These are phyloP conservation scores for Phyllopteryx taeniolatus DNA, from an alignment of 2,113 vertebrate species.

Conservation along the genomic window DNA sequence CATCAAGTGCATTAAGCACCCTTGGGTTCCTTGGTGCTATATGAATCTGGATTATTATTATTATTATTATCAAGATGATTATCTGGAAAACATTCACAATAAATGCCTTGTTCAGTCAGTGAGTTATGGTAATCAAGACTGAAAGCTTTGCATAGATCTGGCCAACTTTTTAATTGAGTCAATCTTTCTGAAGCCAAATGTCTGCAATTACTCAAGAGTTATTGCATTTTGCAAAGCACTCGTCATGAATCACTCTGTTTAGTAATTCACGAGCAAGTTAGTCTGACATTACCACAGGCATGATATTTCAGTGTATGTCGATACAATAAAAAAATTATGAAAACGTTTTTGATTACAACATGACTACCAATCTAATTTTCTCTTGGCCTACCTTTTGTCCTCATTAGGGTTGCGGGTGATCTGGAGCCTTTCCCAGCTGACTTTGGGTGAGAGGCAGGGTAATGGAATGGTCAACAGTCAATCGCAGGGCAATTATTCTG, in stretches of 20 bases:
- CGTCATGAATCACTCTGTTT: neutral
- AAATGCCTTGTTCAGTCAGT: slow-evolving; percentile 53
- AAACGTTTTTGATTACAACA: neutral
- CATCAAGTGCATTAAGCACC: no score
- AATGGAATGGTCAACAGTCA: no score
- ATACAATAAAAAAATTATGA: neutral
- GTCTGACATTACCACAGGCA: neutral
- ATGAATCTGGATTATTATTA: neutral
- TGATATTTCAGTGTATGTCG: neutral
- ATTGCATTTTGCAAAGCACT: neutral
- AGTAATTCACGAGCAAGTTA: neutral
- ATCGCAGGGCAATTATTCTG: no score
- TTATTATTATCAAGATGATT: slow-evolving; percentile 21
- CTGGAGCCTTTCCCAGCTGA: no score
- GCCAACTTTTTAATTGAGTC: slow-evolving; percentile 58
- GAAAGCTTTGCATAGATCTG: slow-evolving; percentile 45
- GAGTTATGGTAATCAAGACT: slow-evolving; percentile 42
- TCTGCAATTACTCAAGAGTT: neutral
- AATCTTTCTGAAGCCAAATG: slow-evolving; percentile 16
- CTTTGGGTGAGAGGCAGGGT: no score
- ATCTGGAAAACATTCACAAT: slow-evolving; percentile 38
- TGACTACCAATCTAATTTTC: neutral
- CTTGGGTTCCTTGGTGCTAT: no score
- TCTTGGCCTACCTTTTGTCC: neutral
- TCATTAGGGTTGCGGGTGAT: neutral